Base-by-base conservation (phyloP, 1,140 invertebrate genomes). In the Macrocentrus cingulum region DNA sequence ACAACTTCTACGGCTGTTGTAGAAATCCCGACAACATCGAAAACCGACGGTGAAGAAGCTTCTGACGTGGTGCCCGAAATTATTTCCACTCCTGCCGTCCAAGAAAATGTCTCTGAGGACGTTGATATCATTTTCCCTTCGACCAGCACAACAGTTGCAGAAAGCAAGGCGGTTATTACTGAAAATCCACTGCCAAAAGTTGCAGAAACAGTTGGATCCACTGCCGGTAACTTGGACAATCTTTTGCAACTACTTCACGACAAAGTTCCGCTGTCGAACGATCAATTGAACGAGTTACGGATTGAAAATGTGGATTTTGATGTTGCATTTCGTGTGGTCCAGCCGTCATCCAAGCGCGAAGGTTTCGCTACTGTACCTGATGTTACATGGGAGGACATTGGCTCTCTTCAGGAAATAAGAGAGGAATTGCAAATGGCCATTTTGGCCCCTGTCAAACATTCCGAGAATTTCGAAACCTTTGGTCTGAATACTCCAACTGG, bases 281-380 rank as follows among this genome's bases (percentile, higher is more conserved):
- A 86, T 56, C 81, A 90, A 37, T 71, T 92, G 25, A 64, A 76
- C 13, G 77, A 82, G 20, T 76, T 94, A 16, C 84, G 71, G 58
- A 86, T 96, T 5, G 85, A 85, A 34, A 82, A 88, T 56, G 79
- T 83, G 6, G 92, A 96, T 70, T 94, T 96, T 69, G 65, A 85
- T 49, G 82, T 81, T 63, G 95, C 95, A 16, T 70, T 97, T 6
- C 88, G 89, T 68, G 81, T 85, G 63, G 88, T 96, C 13, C 90
- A 92, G 74, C 95, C 95, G n/a, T 95, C 94, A 42, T 89, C 94
- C 0, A 97, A 97, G 65, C 83, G 96, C 61, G 97, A 99, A 84
- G 97, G 97, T 44, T 98, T 99, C 80, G 91, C 93, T 2, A 97
- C 95, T 5, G 93, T 99, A 15, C 97, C 97, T 8, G 93, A 98